Evolutionary conservation across 1,140 invertebrate genomes (phyloP).

Genomic region (Sycophila sp.): DNA sequence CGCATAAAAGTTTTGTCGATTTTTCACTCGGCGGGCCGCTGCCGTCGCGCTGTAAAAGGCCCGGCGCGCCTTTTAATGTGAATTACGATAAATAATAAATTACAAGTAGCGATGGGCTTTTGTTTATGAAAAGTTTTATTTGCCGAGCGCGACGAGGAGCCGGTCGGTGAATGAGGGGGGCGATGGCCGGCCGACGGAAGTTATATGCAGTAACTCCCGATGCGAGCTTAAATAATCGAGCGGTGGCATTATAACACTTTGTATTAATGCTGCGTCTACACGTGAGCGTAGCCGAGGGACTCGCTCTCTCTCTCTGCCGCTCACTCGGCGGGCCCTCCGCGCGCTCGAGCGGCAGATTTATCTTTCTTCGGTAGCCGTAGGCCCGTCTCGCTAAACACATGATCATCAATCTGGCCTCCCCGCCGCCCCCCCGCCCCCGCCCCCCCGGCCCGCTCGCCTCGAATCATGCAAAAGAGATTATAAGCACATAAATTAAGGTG

Average conservation of each 20-base stretch:
- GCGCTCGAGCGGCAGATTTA: slow-evolving; percentile 61
- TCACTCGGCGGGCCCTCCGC: too few relatives aligned
- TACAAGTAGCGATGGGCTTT: background rate
- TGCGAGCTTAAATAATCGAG: slow-evolving; percentile 32
- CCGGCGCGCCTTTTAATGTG: background rate
- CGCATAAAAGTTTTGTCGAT: slow-evolving; percentile 36
- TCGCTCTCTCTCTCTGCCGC: too few relatives aligned
- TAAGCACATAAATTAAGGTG: slow-evolving; percentile 59
- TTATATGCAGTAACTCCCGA: slow-evolving; percentile 25
- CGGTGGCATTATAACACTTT: slow-evolving; percentile 19
- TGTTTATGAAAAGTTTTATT: slow-evolving; percentile 29
- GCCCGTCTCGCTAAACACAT: slow-evolving; percentile 57
- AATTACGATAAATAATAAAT: slow-evolving; percentile 33
- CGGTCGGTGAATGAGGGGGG: background rate
- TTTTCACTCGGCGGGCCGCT: slow-evolving; percentile 22
- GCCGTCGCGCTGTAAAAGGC: background rate
- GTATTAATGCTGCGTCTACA: background rate
- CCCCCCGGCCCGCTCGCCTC: too few relatives aligned
- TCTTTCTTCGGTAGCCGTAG: slow-evolving; percentile 63
- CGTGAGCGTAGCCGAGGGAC: background rate
- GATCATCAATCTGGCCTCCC: slow-evolving; percentile 61
- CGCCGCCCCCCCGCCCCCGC: too few relatives aligned
- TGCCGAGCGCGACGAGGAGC: background rate
- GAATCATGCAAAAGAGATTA: slow-evolving; percentile 55
- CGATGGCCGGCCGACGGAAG: background rate